Conservation (phyloP, 2,113 vertebrate genomes). For the Anolis carolinensis region DNA sequence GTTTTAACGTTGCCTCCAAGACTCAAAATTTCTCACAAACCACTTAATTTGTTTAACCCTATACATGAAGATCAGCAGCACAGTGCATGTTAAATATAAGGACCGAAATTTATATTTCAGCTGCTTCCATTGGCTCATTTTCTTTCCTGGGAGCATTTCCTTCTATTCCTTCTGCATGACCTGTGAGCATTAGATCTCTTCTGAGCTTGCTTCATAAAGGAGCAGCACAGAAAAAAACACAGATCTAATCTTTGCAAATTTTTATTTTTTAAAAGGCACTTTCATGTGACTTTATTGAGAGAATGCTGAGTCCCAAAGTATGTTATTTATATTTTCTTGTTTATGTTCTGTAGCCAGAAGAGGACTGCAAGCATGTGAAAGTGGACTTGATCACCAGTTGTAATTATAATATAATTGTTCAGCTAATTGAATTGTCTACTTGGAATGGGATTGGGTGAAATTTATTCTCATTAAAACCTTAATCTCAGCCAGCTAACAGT, state of each 20-base stretch:
- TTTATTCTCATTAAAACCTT: slow-evolving; percentile 61
- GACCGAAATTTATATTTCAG: too few relatives aligned
- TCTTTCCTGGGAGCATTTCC: too few relatives aligned
- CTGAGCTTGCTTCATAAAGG: too few relatives aligned
- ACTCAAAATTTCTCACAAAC: too few relatives aligned
- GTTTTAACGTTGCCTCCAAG: too few relatives aligned
- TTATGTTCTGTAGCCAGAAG: slow-evolving; percentile 27
- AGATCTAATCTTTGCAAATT: neutral
- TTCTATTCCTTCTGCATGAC: too few relatives aligned
- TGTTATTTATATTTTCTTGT: slow-evolving; percentile 45
- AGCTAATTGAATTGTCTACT: slow-evolving; percentile 68
- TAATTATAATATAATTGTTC: slow-evolving; percentile 54
- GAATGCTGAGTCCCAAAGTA: slow-evolving; percentile 40
- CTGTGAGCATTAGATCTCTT: too few relatives aligned
- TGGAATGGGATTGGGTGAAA: slow-evolving; percentile 48
- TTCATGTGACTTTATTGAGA: neutral
- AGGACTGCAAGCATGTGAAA: slow-evolving; percentile 50
- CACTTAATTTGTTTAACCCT: too few relatives aligned
- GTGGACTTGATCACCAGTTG: slow-evolving; percentile 55
- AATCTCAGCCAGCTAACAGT: slow-evolving; percentile 44
- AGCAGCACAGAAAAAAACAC: neutral
- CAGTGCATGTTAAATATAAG: too few relatives aligned
- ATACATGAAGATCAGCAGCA: too few relatives aligned
- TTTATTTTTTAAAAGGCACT: slow-evolving; percentile 13
- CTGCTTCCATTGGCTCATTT: too few relatives aligned